These are phyloP conservation scores for Sebastes cheni DNA, from an alignment of 2,797 vertebrate genomes.

Conservation along the genomic window DNA sequence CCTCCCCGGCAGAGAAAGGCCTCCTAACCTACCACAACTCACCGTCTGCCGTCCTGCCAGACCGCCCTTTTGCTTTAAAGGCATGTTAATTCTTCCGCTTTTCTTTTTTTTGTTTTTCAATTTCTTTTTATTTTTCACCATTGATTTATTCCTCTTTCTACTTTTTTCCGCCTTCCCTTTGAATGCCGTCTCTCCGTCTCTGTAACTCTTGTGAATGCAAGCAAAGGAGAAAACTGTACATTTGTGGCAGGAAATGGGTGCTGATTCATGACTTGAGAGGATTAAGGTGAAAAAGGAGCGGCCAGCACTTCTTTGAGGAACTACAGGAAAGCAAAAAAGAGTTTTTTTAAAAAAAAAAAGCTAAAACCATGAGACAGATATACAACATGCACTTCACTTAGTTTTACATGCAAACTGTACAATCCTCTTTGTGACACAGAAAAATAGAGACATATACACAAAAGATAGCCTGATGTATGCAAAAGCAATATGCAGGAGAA, in stretches of 20 bases:
- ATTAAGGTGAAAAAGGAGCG: constrained; percentile 37
- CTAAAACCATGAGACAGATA: constrained; percentile 10
- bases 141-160: constrained; percentile 21
- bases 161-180: constrained; percentile 1
- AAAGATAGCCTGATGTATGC: background rate
- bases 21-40: constrained; percentile 63
- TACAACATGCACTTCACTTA: background rate
- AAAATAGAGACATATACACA: background rate
- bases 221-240: constrained; percentile 24
- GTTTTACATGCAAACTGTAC: background rate
- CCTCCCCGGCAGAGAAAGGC: constrained; percentile 70
- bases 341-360: background rate
- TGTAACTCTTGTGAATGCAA: constrained; percentile 17
- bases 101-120: constrained; percentile 6
- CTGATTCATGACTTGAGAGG: constrained; percentile 44
- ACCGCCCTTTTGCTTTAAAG: constrained; percentile 39
- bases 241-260: constrained; percentile 46
- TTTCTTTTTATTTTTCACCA: constrained; percentile 17
- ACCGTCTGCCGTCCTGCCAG: constrained; percentile 45
- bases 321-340: background rate
- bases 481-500: background rate
- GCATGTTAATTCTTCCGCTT: constrained; percentile 18
- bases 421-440: background rate
- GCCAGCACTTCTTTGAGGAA: background rate
- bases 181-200: background rate